Evolutionary conservation across 2,113 vertebrate genomes (phyloP).

Genomic region (Andinoacara biseriatus): DNA sequence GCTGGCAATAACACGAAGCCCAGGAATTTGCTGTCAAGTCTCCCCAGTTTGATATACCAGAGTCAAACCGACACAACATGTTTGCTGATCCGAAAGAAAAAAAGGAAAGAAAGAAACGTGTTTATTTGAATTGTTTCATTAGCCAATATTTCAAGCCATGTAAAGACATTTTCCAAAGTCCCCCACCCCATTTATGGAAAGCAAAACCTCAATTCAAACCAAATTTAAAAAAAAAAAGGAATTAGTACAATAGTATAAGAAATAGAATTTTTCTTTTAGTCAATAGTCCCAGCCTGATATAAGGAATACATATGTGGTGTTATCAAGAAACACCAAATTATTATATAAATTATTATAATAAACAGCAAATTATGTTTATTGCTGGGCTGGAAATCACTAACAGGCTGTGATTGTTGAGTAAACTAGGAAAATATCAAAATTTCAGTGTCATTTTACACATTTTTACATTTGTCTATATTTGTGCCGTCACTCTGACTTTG

Average conservation of each 20-base stretch:
- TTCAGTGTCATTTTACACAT: neutral
- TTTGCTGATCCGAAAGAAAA: neutral
- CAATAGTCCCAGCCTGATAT: neutral
- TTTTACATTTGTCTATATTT: neutral
- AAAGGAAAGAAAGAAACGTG: neutral
- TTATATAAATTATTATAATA: too few relatives aligned
- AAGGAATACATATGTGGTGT: neutral
- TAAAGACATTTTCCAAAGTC: neutral
- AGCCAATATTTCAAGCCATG: neutral
- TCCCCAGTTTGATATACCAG: neutral
- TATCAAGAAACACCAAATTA: too few relatives aligned
- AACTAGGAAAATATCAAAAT: neutral
- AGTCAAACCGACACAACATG: slow-evolving; percentile 1
- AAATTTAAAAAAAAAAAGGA: too few relatives aligned
- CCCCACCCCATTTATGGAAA: neutral
- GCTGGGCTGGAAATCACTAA: neutral
- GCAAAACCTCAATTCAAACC: neutral
- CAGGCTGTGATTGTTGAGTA: neutral
- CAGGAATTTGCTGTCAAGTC: slow-evolving; percentile 7
- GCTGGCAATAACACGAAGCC: neutral
- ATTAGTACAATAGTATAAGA: neutral
- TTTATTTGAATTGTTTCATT: neutral
- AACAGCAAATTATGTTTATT: neutral
- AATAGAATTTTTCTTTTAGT: neutral
- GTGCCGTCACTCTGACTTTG: neutral